Evolutionary conservation across 2,888 invertebrate genomes (phyloP), one percentile per base, ranked within the genome.

Genomic region (Acheta domesticus): DNA sequence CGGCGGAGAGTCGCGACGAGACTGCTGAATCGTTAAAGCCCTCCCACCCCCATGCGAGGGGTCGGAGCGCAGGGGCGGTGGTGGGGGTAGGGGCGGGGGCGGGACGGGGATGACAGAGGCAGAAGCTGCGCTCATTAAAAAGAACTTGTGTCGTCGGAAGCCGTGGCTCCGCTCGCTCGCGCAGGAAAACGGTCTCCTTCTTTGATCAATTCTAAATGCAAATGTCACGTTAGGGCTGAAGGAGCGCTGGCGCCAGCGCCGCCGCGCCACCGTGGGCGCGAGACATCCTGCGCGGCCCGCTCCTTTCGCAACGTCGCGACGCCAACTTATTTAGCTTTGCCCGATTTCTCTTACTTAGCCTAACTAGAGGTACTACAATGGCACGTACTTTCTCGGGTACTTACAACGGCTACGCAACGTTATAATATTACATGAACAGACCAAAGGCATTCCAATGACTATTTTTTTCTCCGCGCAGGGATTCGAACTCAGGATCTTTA

Each of bases 181-280:
- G 62, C 62, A n/a, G 62, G 62, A 62, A 62, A 62, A 62, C 62
- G 62, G 62, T 62, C 62, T 62, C 5, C 62, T 62, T 62, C 62
- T 62, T 62, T 62, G 62, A 62, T 62, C 62, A 62, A 62, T 62
- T 62, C 62, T 12, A 12, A 62, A 62, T 62, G 62, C 62, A 62
- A 62, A 62, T 62, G 62, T 12, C 62, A 12, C 62, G 62, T 62
- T 62, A 12, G 12, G 62, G 62, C n/a, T 62, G 62, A 12, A 11
- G 62, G n/a, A n/a, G 62, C 14, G 62, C 23, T 23, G 3, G 23
- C 23, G 23, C 23, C 3, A 23, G 23, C 23, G 23, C 23, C 3
- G 23, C 3, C 23, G 2, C 23, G 23, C 23, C 23, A 23, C 23
- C 23, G 23, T 3, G 1, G 23, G 23, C 23, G 23, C 23, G 2